Percentiles rank a stretch among this genome's conserved stretches.
These are phyloP conservation scores for Therioaphis trifolii DNA, from an alignment of 2,888 invertebrate genomes.

Conservation along the genomic window DNA sequence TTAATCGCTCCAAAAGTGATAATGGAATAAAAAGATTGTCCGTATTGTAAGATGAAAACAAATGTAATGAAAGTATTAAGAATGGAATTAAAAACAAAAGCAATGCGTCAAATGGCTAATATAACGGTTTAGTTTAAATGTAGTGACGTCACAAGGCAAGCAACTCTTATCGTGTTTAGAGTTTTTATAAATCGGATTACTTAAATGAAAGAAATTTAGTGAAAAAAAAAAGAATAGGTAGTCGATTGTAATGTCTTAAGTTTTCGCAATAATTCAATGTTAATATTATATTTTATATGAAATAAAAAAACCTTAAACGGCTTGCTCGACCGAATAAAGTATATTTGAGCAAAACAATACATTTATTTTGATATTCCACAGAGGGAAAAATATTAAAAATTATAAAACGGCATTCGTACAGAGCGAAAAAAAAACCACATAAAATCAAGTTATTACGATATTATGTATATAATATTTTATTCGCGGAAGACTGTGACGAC, in stretches of 20 bases:
- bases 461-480: not conserved
- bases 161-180: no score
- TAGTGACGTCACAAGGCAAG: no score
- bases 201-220: no score
- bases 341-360: no score
- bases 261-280: not conserved
- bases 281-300: not conserved
- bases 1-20: slow-evolving; percentile 36
- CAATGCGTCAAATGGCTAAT: not conserved
- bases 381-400: no score
- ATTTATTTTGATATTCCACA: no score
- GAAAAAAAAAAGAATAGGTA: no score
- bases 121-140: not conserved
- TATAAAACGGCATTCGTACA: no score
- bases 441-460: not conserved
- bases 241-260: not conserved
- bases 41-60: not conserved
- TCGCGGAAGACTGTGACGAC: not conserved
- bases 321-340: no score
- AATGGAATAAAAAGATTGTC: slow-evolving; percentile 39
- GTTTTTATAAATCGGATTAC: no score
- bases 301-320: no score
- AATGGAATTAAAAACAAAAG: not conserved
- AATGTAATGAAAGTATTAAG: slow-evolving; percentile 11
- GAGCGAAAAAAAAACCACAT: no score